A percentile compares a stretch with the other conserved stretches of the same genome.
Conservation (phyloP, 2,797 vertebrate genomes). For the Sebastes matsubarae region DNA sequence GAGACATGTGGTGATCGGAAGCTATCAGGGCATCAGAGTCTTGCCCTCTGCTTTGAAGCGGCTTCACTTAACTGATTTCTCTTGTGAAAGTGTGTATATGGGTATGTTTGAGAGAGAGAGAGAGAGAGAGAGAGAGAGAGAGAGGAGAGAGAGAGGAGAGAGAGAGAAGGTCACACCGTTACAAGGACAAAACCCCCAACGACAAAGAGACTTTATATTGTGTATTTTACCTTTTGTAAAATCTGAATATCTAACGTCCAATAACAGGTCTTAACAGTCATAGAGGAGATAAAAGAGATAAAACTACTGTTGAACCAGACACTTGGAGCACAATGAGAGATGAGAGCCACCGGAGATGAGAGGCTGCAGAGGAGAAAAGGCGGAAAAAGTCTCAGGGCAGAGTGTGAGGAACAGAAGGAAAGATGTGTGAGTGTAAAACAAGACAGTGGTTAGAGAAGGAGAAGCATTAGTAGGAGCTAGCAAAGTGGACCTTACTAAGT, state of each 20-base stretch:
- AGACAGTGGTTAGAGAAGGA: background rate
- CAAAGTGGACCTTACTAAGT: too few relatives aligned
- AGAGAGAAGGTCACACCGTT: background rate
- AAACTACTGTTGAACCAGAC: background rate
- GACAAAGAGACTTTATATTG: background rate
- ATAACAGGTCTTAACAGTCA: background rate
- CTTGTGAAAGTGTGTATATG: background rate
- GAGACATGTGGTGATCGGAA: slow-evolving; percentile 37
- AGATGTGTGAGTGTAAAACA: background rate
- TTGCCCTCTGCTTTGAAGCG: slow-evolving; percentile 12
- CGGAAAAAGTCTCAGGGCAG: background rate
- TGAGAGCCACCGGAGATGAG: slow-evolving; percentile 35
- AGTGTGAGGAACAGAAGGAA: background rate
- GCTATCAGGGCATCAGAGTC: slow-evolving; percentile 26
- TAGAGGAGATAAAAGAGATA: background rate
- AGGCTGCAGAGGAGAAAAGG: slow-evolving; percentile 12
- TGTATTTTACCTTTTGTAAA: background rate
- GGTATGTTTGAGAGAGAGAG: background rate
- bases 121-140: background rate
- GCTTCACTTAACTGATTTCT: background rate
- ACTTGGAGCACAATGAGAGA: slow-evolving; percentile 26
- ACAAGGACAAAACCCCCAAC: background rate
- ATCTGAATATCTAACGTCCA: slow-evolving; percentile 22
- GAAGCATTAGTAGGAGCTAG: background rate
- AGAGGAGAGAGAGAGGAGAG: background rate